Evolutionary conservation across 2,113 vertebrate species (phyloP).

Genomic region (Cryptomyrus ogoouensis): DNA sequence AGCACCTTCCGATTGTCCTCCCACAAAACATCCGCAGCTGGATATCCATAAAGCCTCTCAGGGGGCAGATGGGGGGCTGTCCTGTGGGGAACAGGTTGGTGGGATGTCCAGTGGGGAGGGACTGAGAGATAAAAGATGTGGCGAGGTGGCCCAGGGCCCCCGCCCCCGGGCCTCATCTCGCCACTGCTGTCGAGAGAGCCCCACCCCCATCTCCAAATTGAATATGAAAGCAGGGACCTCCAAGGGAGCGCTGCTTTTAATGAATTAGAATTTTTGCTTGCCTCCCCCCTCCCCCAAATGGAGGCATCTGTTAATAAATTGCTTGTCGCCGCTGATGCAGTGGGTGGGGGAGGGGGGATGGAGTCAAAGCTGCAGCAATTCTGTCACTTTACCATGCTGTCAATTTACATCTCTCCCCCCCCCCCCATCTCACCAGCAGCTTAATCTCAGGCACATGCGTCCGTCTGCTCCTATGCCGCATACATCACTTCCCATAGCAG

Average conservation of each 20-base stretch:
- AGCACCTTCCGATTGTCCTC: not conserved
- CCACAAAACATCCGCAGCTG: not conserved
- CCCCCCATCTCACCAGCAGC: constrained; percentile 42
- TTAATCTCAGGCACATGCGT: constrained; percentile 59
- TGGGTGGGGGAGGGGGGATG: constrained; percentile 20
- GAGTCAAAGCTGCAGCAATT: constrained; percentile 24
- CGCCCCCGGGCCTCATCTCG: constrained; percentile 41
- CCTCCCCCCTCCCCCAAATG: constrained; percentile 45
- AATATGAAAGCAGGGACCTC: constrained; percentile 53
- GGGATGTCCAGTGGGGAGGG: constrained; percentile 56
- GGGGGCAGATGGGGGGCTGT: constrained; percentile 32
- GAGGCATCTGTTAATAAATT: constrained; percentile 52
- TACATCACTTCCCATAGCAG: constrained; percentile 61
- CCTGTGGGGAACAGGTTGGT: constrained; percentile 59
- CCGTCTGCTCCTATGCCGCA: constrained; percentile 57
- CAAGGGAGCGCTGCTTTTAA: constrained; percentile 48
- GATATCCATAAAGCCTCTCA: not conserved
- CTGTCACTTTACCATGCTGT: constrained; percentile 57
- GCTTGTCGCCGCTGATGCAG: constrained; percentile 43
- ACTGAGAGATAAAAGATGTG: constrained; percentile 62
- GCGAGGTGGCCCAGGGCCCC: constrained; percentile 40
- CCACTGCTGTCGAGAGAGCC: constrained; percentile 46
- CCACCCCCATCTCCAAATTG: constrained; percentile 59
- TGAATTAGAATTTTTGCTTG: constrained; percentile 58
- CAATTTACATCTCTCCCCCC: constrained; percentile 51